Evolutionary conservation across 2,888 invertebrate species (phyloP), one percentile per base, ranked within the genome.

Genomic region (Ferrisia virgata): DNA sequence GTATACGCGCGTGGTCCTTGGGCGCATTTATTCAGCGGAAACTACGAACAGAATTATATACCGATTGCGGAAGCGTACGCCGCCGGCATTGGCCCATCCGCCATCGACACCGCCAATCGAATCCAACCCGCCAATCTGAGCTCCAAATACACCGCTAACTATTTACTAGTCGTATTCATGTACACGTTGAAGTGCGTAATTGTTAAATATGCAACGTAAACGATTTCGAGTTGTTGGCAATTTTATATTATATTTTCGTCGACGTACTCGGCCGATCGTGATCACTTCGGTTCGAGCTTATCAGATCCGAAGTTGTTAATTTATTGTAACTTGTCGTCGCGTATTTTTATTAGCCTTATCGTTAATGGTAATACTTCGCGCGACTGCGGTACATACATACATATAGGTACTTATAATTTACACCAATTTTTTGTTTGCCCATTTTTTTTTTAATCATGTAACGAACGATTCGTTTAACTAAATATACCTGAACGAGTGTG

Each of bases 21-120:
- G 93, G 89, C 95, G 0, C 95, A 96, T 87, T 90, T 96, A 0
- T 94, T 96, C 87, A 92, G 92, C 0, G 95, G 95, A 0, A 92
- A 92, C 84, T 93, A 93, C 86, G 95, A 96, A 87, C 94, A 96
- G 88, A 93, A 92, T 88, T 92, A 91, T 87, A 92, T 96, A 69
- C 94, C 95, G 0, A 94, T 95, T 87, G 92, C 93, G 9, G 92
- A 94, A 87, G 93, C 91, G 0, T 95, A 91, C 87, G 94, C 94
- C 0, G 89, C 93, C 0, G 94, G 94, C 86, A 91, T 95, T 6
- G 94, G 95, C 4, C 86, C 87, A 0, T 88, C 90, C 0, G 92
- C 92, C 69, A 78, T 90, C 0, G 92, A 92, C 69, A 78, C 47
- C 69, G 80, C 84, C 18, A 64, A 18, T 33, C 31, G 43, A 8